Conservation (phyloP, 2,113 vertebrate species). For the Grantiella picta region DNA sequence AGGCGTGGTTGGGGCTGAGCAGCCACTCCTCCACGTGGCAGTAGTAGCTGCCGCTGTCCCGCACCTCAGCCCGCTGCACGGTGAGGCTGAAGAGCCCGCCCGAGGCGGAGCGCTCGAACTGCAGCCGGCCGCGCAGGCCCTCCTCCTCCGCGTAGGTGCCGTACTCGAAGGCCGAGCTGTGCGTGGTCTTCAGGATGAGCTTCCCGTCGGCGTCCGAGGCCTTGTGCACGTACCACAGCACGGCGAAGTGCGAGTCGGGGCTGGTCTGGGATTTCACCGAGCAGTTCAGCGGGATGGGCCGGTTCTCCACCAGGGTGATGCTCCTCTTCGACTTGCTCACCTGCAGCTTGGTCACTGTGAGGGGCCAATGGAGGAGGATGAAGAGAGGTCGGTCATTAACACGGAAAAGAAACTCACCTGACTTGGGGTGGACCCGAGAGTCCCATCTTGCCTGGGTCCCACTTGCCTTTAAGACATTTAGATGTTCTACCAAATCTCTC, state of each 20-base stretch:
- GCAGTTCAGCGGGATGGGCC: constrained; percentile 88
- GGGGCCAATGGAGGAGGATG: neutral
- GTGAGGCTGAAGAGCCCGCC: constrained; percentile 89
- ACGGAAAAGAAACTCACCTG: neutral
- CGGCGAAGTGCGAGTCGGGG: constrained; percentile 86
- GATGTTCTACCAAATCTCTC: neutral
- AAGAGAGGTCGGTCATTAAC: neutral
- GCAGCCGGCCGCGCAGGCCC: constrained; percentile 84
- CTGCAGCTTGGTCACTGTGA: constrained; percentile 86
- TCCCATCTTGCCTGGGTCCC: neutral
- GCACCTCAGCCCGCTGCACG: constrained; percentile 85
- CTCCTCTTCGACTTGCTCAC: constrained; percentile 90
- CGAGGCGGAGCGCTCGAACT: constrained; percentile 84
- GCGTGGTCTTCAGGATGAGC: constrained; percentile 91
- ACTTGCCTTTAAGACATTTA: neutral
- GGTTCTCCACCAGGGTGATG: constrained; percentile 85
- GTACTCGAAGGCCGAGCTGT: constrained; percentile 84
- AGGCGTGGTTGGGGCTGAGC: constrained; percentile 77
- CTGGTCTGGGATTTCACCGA: constrained; percentile 88
- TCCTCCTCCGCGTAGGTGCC: constrained; percentile 92
- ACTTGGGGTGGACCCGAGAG: neutral
- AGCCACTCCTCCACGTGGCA: constrained; percentile 91
- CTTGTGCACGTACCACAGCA: constrained; percentile 90
- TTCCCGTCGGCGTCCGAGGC: constrained; percentile 79
- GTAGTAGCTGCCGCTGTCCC: constrained; percentile 93